phyloP scores from a whole-genome alignment of 2,797 vertebrate species.

The Myiotriccus ornatus region DNA sequence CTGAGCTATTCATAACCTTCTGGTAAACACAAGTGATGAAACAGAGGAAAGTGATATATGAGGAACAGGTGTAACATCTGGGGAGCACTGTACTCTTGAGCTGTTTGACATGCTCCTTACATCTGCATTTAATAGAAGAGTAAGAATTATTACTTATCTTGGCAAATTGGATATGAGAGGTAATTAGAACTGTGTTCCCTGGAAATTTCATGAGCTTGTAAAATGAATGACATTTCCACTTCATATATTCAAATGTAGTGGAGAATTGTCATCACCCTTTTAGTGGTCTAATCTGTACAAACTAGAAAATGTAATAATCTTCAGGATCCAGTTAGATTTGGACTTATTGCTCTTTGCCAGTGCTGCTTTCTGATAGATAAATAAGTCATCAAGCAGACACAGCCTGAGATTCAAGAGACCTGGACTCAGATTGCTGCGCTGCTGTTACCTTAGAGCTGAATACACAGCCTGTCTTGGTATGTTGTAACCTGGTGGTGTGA shows the following conservation, averaged over 20 bases:
- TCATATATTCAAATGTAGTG: neutral
- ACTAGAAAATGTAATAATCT: neutral
- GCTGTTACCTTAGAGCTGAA: neutral
- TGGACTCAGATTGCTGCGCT: neutral
- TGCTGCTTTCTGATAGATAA: neutral
- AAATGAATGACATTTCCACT: neutral
- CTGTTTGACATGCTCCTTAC: slow-evolving; percentile 33
- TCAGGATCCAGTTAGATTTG: neutral
- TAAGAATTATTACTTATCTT: slow-evolving; percentile 37
- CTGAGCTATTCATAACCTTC: slow-evolving; percentile 19
- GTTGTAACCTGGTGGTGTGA: neutral
- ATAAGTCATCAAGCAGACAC: neutral
- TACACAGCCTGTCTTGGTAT: accelerated
- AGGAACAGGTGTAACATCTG: slow-evolving; percentile 48
- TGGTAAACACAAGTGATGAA: neutral
- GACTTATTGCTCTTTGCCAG: neutral
- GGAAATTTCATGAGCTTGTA: slow-evolving; percentile 19
- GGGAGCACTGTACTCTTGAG: neutral
- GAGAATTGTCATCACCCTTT: neutral
- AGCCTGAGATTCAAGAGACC: neutral
- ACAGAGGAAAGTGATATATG: neutral
- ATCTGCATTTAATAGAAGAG: slow-evolving; percentile 16
- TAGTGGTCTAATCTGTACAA: neutral
- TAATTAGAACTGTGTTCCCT: slow-evolving; percentile 19
- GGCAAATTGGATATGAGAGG: slow-evolving; percentile 21